Conservation (phyloP, 1,140 invertebrate species). For the Microvelia longipes region DNA sequence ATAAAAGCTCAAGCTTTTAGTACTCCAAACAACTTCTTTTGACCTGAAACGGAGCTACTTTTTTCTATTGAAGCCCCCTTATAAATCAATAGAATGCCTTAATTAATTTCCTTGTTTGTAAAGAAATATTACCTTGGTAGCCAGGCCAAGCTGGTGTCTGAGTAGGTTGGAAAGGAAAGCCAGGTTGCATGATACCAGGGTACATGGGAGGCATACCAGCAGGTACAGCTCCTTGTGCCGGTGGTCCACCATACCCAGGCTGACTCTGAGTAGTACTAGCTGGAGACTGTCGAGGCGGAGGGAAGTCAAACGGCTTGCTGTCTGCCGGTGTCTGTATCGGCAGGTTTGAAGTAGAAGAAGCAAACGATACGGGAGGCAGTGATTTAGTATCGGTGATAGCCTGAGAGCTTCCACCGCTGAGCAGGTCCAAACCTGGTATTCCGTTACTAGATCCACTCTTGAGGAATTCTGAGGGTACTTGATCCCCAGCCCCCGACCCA, state of each 20-base stretch:
- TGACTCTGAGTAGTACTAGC: neutral
- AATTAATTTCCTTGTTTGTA: no score
- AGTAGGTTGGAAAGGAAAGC: neutral
- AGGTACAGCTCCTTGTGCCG: neutral
- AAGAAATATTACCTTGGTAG: no score
- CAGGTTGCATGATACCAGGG: neutral
- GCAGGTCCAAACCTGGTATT: slow-evolving; percentile 23
- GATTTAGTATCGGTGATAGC: neutral
- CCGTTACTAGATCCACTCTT: slow-evolving; percentile 7
- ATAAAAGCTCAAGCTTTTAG: no score
- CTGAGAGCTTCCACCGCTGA: slow-evolving; percentile 5
- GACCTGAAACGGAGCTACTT: no score
- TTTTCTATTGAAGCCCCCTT: no score
- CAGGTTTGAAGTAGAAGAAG: neutral
- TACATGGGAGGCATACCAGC: neutral
- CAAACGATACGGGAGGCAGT: neutral
- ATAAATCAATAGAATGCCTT: no score
- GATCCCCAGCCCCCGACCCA: neutral
- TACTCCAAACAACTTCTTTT: no score
- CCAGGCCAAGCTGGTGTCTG: neutral
- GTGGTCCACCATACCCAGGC: neutral
- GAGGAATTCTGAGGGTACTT: neutral
- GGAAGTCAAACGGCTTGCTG: slow-evolving; percentile 25
- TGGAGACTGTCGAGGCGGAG: slow-evolving; percentile 7
- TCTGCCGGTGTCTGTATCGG: slow-evolving; percentile 23